These are phyloP conservation scores for Nerophis ophidion DNA, from an alignment of 2,113 vertebrate genomes.

Conservation along the genomic window DNA sequence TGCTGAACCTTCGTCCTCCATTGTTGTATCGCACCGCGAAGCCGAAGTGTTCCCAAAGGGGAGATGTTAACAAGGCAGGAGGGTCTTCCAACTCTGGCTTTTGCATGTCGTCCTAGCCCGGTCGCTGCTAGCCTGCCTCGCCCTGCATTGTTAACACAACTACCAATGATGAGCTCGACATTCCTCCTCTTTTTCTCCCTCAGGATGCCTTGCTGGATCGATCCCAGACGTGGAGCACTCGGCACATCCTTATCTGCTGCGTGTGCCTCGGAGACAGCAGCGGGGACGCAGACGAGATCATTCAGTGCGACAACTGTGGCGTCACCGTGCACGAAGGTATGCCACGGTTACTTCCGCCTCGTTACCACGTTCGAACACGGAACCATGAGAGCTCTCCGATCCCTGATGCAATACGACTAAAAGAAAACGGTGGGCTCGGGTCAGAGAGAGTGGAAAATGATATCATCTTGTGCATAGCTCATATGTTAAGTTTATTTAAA, in stretches of 20 bases:
- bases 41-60: too few relatives aligned
- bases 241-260: conserved; percentile 98
- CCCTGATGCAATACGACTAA: not conserved
- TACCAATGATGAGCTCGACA: too few relatives aligned
- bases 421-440: not conserved
- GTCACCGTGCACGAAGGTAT: conserved; percentile 99
- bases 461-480: too few relatives aligned
- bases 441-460: too few relatives aligned
- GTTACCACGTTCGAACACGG: not conserved
- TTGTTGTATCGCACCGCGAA: too few relatives aligned
- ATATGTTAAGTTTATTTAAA: too few relatives aligned
- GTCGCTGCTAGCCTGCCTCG: too few relatives aligned
- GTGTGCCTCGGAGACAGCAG: conserved; percentile 99
- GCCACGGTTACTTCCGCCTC: conserved; percentile 7
- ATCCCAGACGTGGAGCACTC: conserved; percentile 87
- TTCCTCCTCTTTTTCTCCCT: conserved; percentile 1
- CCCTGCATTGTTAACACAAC: too few relatives aligned
- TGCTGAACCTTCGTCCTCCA: too few relatives aligned
- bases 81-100: too few relatives aligned
- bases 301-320: conserved; percentile 99
- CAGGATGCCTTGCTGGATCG: conserved; percentile 92
- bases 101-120: too few relatives aligned
- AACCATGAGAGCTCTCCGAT: not conserved
- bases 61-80: too few relatives aligned
- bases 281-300: conserved; percentile 97